Percentiles rank a stretch among this genome's conserved stretches.
Evolutionary conservation across 2,797 vertebrate genomes (phyloP).

Genomic region (Decapterus maruadsi): DNA sequence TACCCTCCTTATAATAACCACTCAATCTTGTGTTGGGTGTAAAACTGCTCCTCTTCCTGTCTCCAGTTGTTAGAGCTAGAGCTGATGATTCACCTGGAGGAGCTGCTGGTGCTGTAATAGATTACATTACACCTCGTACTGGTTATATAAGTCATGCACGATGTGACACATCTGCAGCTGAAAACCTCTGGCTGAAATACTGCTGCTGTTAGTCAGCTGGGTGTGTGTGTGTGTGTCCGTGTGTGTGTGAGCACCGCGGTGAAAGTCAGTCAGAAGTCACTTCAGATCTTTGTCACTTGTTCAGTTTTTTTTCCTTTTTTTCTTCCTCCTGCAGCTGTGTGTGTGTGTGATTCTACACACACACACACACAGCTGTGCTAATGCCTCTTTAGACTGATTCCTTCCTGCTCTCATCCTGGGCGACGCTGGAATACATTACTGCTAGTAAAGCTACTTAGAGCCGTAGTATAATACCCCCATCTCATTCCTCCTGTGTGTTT

Average conservation of each 20-base stretch:
- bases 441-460: conserved; percentile 59
- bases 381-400: conserved; percentile 45
- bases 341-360: conserved; percentile 51
- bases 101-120: no score
- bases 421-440: conserved; percentile 48
- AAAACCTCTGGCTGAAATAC: no score
- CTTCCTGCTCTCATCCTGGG: conserved; percentile 35
- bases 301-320: not conserved
- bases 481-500: conserved; percentile 31
- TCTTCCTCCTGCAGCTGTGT: conserved; percentile 20
- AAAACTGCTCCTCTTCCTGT: no score
- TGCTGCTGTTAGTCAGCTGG: no score
- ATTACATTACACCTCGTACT: no score
- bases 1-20: no score
- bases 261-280: conserved; percentile 5
- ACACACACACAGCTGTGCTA: conserved; percentile 33
- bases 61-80: no score
- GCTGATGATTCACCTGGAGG: no score
- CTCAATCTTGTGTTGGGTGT: no score
- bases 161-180: no score
- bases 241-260: not conserved
- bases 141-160: no score
- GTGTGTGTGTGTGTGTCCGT: no score
- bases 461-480: conserved; percentile 36
- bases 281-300: not conserved